phyloP scores from a whole-genome alignment of 2,797 vertebrate genomes.

The Arctocebus calabarensis region DNA sequence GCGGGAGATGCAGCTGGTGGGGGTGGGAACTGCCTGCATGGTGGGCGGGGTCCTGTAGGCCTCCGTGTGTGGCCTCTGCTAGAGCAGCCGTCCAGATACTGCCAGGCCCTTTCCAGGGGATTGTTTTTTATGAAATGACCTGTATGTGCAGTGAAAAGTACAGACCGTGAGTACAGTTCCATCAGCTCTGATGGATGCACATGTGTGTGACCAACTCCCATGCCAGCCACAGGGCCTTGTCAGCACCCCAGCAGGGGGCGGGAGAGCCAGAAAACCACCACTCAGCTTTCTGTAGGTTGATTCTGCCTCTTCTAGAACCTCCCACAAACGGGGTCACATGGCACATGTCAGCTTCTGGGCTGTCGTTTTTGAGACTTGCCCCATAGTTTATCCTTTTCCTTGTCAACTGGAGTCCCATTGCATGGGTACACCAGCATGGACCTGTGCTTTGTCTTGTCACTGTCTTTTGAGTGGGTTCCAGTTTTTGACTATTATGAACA shows the following conservation, averaged over 20 bases:
- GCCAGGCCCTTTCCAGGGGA: rapidly evolving
- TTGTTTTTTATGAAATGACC: not conserved
- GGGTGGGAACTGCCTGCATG: no score
- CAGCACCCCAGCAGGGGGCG: rapidly evolving
- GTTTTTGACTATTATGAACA: no score
- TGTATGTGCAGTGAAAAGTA: rapidly evolving
- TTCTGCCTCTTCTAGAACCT: not conserved
- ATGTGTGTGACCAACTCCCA: rapidly evolving
- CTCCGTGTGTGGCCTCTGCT: rapidly evolving
- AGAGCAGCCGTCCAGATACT: rapidly evolving
- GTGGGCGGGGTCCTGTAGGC: rapidly evolving
- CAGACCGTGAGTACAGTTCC: not conserved
- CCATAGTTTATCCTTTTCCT: rapidly evolving
- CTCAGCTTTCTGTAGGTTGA: not conserved
- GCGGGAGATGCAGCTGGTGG: not conserved
- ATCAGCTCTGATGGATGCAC: not conserved
- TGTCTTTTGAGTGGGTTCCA: rapidly evolving
- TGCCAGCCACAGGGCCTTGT: rapidly evolving
- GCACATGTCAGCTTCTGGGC: rapidly evolving
- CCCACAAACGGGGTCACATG: rapidly evolving
- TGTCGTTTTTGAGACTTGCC: no score
- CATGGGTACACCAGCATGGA: not conserved
- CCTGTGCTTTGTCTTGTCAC: rapidly evolving
- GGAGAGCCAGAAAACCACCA: rapidly evolving
- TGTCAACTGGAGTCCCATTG: rapidly evolving